These are phyloP conservation scores for Catostylus mosaicus DNA, from an alignment of 30 jellyfish, hydroid and myxozoan genomes.

Conservation along the genomic window DNA sequence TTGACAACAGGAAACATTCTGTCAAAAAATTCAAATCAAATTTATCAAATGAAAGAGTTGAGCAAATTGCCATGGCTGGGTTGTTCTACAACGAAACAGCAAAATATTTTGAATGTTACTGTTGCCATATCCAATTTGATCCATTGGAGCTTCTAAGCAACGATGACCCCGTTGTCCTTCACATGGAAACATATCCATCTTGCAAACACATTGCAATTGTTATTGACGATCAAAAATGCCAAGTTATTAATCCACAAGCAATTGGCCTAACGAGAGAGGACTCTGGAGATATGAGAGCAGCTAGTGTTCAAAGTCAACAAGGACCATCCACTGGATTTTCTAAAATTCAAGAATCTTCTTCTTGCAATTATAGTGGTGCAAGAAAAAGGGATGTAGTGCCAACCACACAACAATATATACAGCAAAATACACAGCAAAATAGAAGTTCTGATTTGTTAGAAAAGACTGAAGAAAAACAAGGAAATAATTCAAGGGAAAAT, in stretches of 20 bases:
- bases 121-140: conserved; percentile 51
- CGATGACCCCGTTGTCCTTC: conserved; percentile 11
- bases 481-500: background rate
- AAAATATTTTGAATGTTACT: conserved; percentile 16
- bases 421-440: background rate
- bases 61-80: conserved; percentile 31
- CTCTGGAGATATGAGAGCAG: no score
- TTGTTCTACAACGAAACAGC: conserved; percentile 22
- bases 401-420: no score
- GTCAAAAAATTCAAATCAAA: background rate
- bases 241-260: background rate
- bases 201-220: conserved; percentile 17
- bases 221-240: background rate
- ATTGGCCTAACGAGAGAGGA: no score
- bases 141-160: conserved; percentile 3
- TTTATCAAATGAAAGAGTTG: background rate
- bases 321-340: no score
- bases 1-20: conserved; percentile 7
- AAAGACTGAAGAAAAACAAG: background rate
- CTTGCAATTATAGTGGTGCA: no score
- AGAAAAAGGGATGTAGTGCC: no score
- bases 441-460: background rate
- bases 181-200: conserved; percentile 4
- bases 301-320: no score
- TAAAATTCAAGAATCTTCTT: no score